These are phyloP conservation scores for Pyrgus malvae DNA, from an alignment of 2,888 invertebrate genomes.

Conservation along the genomic window DNA sequence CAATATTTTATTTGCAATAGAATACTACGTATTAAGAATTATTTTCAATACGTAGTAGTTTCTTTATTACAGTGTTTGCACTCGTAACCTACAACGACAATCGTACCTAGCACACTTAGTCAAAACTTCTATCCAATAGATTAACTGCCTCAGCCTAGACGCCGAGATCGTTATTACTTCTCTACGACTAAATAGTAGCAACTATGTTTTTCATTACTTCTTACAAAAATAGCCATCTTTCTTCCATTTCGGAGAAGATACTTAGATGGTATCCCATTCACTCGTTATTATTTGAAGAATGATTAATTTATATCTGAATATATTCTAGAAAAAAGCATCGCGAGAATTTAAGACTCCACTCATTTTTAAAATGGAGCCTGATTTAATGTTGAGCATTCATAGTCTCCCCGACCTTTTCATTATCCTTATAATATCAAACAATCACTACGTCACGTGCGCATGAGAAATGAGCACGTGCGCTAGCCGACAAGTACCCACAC, in stretches of 20 bases:
- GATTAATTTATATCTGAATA: constrained; percentile 9
- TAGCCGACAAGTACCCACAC: constrained; percentile 13
- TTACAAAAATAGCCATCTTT: constrained; percentile 18
- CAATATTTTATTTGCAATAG: constrained; percentile 1
- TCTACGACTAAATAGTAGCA: constrained; percentile 13
- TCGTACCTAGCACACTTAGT: constrained; percentile 12
- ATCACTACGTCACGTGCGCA: constrained; percentile 8
- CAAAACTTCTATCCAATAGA: constrained; percentile 1
- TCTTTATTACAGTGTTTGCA: neutral
- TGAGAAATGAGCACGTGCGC: neutral
- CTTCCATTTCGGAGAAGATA: neutral
- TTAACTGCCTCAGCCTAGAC: constrained; percentile 4
- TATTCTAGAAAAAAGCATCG: constrained; percentile 6
- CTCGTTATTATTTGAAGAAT: constrained; percentile 10
- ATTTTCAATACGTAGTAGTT: constrained; percentile 25
- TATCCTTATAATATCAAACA: constrained; percentile 25
- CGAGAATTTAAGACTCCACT: constrained; percentile 8
- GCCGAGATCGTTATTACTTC: constrained; percentile 4
- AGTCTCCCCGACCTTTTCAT: constrained; percentile 14
- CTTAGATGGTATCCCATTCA: constrained; percentile 18
- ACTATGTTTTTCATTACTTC: constrained; percentile 5
- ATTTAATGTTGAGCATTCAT: constrained; percentile 25
- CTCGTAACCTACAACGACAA: neutral
- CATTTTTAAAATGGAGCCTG: constrained; percentile 8
- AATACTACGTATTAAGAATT: constrained; percentile 23